phyloP scores from a whole-genome alignment of 2,113 vertebrate species.

The Calyptommatus sinebrachiatus region DNA sequence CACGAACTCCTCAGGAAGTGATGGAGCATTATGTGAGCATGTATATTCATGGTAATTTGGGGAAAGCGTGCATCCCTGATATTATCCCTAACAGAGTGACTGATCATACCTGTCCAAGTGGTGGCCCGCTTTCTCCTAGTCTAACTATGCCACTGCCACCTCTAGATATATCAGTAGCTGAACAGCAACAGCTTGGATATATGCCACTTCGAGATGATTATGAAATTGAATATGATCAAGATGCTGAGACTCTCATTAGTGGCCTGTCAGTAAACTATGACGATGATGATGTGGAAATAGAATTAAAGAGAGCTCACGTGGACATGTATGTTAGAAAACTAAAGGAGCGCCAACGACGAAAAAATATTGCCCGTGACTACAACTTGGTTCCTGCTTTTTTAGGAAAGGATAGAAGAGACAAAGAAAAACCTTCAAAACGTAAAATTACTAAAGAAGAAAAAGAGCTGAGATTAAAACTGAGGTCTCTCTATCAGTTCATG shows the following conservation, averaged over 20 bases:
- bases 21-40: conserved; percentile 98
- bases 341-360: conserved; percentile 88
- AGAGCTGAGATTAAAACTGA: conserved; percentile 85
- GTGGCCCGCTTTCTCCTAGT: conserved; percentile 90
- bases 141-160: conserved; percentile 91
- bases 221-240: conserved; percentile 95
- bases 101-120: conserved; percentile 92
- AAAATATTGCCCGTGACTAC: conserved; percentile 94
- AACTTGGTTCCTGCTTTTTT: conserved; percentile 90
- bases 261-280: conserved; percentile 96
- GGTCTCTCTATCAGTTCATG: conserved; percentile 95
- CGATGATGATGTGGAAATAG: conserved; percentile 94
- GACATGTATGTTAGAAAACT: conserved; percentile 98
- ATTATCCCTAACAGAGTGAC: conserved; percentile 95
- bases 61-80: conserved; percentile 96
- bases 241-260: conserved; percentile 94
- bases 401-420: conserved; percentile 89
- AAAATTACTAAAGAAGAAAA: conserved; percentile 95
- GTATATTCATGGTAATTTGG: conserved; percentile 98
- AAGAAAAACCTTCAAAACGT: conserved; percentile 81
- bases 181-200: conserved; percentile 98
- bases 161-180: conserved; percentile 84
- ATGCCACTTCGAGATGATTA: conserved; percentile 97
- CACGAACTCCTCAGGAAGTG: conserved; percentile 91
- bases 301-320: conserved; percentile 92